Percentiles rank a stretch among this genome's conserved stretches.
phyloP scores from a whole-genome alignment of 2,888 invertebrate species.

The Glomeris marginata region DNA sequence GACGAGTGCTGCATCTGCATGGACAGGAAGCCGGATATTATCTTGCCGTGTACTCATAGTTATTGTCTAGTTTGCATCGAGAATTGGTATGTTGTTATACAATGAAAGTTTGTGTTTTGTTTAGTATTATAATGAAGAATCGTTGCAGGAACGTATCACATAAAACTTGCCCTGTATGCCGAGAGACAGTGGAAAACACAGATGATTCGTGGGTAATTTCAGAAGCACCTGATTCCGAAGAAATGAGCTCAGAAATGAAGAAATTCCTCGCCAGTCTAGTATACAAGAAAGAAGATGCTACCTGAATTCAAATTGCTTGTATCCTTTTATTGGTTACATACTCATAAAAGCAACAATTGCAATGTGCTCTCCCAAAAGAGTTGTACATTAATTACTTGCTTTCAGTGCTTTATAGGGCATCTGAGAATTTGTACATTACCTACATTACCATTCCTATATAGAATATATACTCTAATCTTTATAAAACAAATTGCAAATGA shows the following conservation, averaged over 20 bases:
- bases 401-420: no score
- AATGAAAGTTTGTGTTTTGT: slow-evolving; percentile 3
- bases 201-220: slow-evolving; percentile 50
- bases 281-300: not conserved
- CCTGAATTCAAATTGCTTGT: no score
- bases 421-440: no score
- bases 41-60: slow-evolving; percentile 51
- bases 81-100: slow-evolving; percentile 41
- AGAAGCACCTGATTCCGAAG: slow-evolving; percentile 37
- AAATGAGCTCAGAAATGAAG: slow-evolving; percentile 25
- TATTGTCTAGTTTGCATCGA: slow-evolving; percentile 56
- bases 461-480: no score
- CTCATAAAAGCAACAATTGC: no score
- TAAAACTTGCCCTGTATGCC: slow-evolving; percentile 53
- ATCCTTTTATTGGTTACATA: no score
- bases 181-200: slow-evolving; percentile 43
- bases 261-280: slow-evolving; percentile 17
- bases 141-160: slow-evolving; percentile 46
- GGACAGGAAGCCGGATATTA: slow-evolving; percentile 49
- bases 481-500: no score
- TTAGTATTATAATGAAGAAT: slow-evolving; percentile 4
- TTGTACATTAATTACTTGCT: no score
- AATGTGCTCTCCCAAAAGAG: no score
- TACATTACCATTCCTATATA: no score
- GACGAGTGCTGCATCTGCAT: slow-evolving; percentile 56